Conservation (phyloP, 2,797 vertebrate genomes). For the Rallus crepitans region DNA sequence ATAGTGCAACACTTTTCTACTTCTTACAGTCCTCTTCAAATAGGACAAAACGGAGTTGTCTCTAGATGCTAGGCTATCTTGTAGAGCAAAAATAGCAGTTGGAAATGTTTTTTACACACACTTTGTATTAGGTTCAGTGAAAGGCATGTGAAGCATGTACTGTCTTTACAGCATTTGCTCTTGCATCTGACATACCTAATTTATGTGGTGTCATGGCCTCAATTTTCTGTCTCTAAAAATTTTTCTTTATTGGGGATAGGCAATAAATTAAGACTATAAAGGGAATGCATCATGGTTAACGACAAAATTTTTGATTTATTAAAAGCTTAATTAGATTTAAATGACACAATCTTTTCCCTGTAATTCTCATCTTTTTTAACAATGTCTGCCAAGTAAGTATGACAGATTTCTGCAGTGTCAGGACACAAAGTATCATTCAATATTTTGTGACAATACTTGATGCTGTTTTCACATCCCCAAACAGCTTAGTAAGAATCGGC, state of each 20-base stretch:
- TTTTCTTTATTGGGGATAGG: background rate
- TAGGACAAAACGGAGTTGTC: background rate
- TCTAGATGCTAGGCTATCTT: background rate
- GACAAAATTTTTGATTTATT: constrained; percentile 38
- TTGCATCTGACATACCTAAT: background rate
- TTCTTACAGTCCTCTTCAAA: background rate
- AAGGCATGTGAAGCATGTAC: background rate
- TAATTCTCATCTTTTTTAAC: constrained; percentile 4
- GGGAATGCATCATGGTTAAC: background rate
- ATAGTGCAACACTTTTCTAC: background rate
- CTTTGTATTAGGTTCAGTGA: background rate
- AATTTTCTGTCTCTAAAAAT: constrained; percentile 54
- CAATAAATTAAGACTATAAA: constrained; percentile 22
- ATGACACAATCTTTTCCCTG: constrained; percentile 8
- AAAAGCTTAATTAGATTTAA: constrained; percentile 55
- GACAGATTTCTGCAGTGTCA: background rate
- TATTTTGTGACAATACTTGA: background rate
- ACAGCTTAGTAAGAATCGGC: background rate
- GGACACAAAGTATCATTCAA: background rate
- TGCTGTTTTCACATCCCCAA: background rate
- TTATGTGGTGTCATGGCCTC: constrained; percentile 30
- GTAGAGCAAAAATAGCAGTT: background rate
- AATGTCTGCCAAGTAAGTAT: background rate
- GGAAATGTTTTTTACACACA: background rate
- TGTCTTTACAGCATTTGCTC: background rate